Evolutionary conservation across 2,797 vertebrate genomes (phyloP).

Genomic region (Diplodus sargus): DNA sequence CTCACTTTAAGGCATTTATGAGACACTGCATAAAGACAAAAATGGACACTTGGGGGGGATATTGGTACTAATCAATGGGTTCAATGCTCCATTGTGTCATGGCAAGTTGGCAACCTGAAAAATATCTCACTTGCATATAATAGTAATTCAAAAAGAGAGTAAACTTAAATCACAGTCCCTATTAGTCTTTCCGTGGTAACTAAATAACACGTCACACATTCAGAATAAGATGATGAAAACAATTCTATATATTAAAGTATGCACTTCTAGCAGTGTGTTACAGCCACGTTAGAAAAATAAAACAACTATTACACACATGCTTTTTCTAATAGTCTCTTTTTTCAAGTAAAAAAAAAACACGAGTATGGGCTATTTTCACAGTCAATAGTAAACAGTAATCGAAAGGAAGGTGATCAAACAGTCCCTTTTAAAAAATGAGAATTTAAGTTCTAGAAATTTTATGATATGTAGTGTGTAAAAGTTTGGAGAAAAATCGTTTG

Average conservation of each 20-base stretch:
- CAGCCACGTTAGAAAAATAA: conserved; percentile 77
- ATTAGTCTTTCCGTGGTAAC: conserved; percentile 47
- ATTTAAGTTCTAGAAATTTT: conserved; percentile 16
- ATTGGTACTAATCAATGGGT: conserved; percentile 62
- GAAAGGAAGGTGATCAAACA: conserved; percentile 50
- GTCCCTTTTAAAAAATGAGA: conserved; percentile 26
- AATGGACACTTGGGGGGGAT: conserved; percentile 72
- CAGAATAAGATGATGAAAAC: conserved; percentile 54
- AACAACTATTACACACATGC: conserved; percentile 75
- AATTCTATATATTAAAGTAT: conserved; percentile 72
- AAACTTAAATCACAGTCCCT: conserved; percentile 65
- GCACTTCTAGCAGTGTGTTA: conserved; percentile 73
- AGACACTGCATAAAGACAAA: conserved; percentile 86
- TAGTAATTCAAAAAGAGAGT: conserved; percentile 62
- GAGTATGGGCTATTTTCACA: conserved; percentile 76
- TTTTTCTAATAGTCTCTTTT: conserved; percentile 69
- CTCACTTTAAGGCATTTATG: conserved; percentile 88
- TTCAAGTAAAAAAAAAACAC: conserved; percentile 71
- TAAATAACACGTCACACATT: conserved; percentile 78
- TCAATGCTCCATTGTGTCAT: conserved; percentile 64
- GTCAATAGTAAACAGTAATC: conserved; percentile 65
- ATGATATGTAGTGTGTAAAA: conserved; percentile 38
- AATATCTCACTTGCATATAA: conserved; percentile 83
- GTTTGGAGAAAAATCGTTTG: not conserved
- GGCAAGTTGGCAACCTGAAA: conserved; percentile 76